Evolutionary conservation across 2,113 vertebrate species (phyloP).

Genomic region (Epinephelus lanceolatus): DNA sequence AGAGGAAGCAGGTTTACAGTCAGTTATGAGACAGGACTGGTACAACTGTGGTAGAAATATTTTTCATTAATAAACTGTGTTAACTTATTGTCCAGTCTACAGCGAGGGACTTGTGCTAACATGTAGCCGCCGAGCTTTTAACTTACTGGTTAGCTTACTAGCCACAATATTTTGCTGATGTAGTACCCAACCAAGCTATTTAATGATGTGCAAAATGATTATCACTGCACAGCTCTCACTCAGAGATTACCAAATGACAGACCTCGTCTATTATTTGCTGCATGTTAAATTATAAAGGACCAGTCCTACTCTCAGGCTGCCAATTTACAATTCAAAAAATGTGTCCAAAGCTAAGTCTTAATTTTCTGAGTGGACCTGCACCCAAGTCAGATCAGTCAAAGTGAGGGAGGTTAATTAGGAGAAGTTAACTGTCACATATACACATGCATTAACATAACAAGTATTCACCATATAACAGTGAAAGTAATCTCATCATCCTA

Average conservation of each 20-base stretch:
- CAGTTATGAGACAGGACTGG: not conserved
- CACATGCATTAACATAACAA: conserved; percentile 15
- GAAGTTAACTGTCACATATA: conserved; percentile 5
- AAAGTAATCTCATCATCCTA: conserved; percentile 49
- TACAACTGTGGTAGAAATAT: not conserved
- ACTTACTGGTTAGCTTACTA: not conserved
- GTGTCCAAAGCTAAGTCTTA: not conserved
- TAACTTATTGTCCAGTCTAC: not conserved
- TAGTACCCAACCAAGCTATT: not conserved
- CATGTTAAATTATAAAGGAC: not conserved
- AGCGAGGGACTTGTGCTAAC: too few species aligned
- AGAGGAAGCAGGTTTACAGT: not conserved
- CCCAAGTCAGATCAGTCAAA: not conserved
- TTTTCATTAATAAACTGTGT: not conserved
- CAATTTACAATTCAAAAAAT: not conserved
- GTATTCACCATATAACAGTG: conserved; percentile 26
- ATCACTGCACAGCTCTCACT: not conserved
- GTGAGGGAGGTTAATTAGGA: not conserved
- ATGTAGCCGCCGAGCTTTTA: not conserved
- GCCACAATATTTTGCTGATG: not conserved
- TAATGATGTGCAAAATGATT: not conserved
- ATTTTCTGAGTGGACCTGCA: not conserved
- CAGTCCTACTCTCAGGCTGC: not conserved
- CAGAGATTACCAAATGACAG: not conserved
- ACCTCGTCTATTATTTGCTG: not conserved